These are phyloP conservation scores for Acleris laterana DNA, from an alignment of 2,888 invertebrate genomes.

Conservation along the genomic window DNA sequence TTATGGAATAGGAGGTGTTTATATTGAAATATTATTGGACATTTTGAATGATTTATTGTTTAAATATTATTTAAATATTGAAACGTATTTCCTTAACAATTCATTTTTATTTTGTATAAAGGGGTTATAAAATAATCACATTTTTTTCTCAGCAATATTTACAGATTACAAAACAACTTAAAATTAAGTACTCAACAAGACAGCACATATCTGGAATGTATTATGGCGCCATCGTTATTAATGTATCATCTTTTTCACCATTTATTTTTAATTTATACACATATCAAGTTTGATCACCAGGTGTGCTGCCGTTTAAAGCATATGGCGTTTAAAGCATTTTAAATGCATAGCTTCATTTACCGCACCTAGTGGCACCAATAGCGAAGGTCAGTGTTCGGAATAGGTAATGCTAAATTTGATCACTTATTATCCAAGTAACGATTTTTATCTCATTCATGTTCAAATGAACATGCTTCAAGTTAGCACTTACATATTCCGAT, in stretches of 20 bases:
- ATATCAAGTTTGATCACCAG: constrained; percentile 44
- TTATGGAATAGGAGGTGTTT: constrained; percentile 43
- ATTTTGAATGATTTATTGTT: constrained; percentile 44
- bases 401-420: no score
- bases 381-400: no score
- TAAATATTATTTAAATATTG: constrained; percentile 42
- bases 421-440: no score
- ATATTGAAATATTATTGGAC: constrained; percentile 60
- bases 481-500: no score
- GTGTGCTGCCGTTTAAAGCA: constrained; percentile 67
- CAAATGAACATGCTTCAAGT: no score
- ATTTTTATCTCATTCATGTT: no score
- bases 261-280: not conserved
- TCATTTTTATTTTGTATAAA: constrained; percentile 56
- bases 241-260: constrained; percentile 9
- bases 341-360: constrained; percentile 2
- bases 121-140: constrained; percentile 65
- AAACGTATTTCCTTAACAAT: constrained; percentile 52
- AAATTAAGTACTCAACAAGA: constrained; percentile 77
- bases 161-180: constrained; percentile 69
- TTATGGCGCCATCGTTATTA: constrained; percentile 47
- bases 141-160: constrained; percentile 69
- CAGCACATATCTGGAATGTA: constrained; percentile 80
- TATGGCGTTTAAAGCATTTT: constrained; percentile 50
- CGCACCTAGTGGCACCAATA: constrained; percentile 17